These are phyloP conservation scores for Crossocerus cetratus DNA, from an alignment of 2,888 invertebrate genomes.

Conservation along the genomic window DNA sequence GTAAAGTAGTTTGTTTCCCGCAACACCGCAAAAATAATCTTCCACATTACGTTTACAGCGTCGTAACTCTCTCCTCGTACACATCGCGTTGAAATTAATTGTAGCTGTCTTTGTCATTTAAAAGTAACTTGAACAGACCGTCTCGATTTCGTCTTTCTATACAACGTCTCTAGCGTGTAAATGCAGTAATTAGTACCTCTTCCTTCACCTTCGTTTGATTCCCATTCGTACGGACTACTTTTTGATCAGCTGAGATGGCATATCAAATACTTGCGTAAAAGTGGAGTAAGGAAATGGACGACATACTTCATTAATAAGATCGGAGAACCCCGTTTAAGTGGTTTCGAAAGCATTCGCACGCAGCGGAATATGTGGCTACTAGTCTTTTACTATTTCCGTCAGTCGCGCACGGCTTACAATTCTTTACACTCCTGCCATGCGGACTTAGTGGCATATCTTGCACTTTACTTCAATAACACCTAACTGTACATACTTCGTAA, in stretches of 20 bases:
- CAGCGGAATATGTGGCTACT: conserved; percentile 6
- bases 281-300: conserved; percentile 9
- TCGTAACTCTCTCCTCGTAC: neutral
- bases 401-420: too few species aligned
- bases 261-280: conserved; percentile 9
- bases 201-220: neutral
- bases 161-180: conserved; percentile 23
- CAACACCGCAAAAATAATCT: neutral
- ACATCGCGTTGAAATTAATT: neutral
- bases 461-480: conserved; percentile 32
- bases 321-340: too few species aligned
- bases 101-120: conserved; percentile 14
- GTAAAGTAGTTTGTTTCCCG: neutral
- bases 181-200: conserved; percentile 25
- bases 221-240: conserved; percentile 8
- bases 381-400: too few species aligned
- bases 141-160: conserved; percentile 21
- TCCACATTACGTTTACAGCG: neutral
- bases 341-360: neutral
- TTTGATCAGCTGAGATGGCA: neutral
- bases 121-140: conserved; percentile 16
- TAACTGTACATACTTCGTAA: conserved; percentile 47
- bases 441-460: conserved; percentile 19
- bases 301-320: neutral
- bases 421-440: conserved; percentile 1